Percentiles rank a stretch among this genome's conserved stretches.
Evolutionary conservation across 2,888 invertebrate genomes (phyloP).

Genomic region (Rhagonycha lutea): DNA sequence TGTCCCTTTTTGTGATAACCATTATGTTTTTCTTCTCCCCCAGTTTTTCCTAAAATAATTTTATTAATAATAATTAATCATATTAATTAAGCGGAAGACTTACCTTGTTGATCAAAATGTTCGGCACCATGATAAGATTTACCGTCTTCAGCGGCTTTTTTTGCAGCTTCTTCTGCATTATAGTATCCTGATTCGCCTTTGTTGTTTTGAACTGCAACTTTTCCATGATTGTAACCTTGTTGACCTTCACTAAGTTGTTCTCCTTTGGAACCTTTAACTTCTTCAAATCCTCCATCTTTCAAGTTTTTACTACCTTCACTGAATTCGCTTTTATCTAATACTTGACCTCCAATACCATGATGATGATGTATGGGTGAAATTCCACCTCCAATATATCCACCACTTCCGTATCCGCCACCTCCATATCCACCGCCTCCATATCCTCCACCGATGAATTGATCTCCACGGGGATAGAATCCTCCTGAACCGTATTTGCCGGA

Average conservation of each 20-base stretch:
- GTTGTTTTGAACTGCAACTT: constrained; percentile 53
- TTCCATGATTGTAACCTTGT: constrained; percentile 61
- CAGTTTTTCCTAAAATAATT: constrained; percentile 55
- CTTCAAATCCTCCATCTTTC: constrained; percentile 61
- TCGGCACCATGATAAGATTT: constrained; percentile 64
- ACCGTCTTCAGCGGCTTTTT: constrained; percentile 64
- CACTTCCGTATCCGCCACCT: constrained; percentile 53
- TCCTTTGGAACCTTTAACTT: constrained; percentile 60
- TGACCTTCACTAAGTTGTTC: constrained; percentile 62
- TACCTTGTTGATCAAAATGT: constrained; percentile 63
- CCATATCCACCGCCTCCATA: constrained; percentile 35
- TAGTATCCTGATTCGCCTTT: constrained; percentile 60
- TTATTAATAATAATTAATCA: background rate
- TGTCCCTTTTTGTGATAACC: constrained; percentile 68
- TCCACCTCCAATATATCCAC: constrained; percentile 29
- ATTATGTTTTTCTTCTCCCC: constrained; percentile 60
- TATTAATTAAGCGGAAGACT: constrained; percentile 28
- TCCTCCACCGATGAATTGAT: constrained; percentile 12
- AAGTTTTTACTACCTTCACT: constrained; percentile 63
- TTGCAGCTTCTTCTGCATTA: constrained; percentile 62
- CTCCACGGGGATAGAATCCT: constrained; percentile 12
- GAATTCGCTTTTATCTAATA: constrained; percentile 62
- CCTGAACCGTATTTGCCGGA: constrained; percentile 30
- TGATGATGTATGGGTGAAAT: constrained; percentile 29
- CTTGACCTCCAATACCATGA: constrained; percentile 46